Evolutionary conservation across 2,113 vertebrate species (phyloP).

Genomic region (Phrynosoma blainvillii): DNA sequence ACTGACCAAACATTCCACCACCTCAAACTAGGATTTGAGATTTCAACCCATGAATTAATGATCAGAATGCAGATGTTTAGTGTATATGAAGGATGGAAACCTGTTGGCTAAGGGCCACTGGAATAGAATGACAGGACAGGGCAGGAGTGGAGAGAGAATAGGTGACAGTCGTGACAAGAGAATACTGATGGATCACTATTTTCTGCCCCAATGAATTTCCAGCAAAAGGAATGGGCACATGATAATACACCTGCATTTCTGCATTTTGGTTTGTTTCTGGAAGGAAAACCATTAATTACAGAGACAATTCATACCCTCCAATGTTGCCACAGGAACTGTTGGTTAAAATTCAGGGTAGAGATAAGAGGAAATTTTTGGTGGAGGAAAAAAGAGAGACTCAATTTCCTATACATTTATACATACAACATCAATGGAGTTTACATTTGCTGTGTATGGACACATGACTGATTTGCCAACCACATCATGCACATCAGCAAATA

Average conservation of each 20-base stretch:
- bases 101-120: conserved; percentile 54
- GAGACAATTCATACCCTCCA: conserved; percentile 41
- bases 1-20: conserved; percentile 69
- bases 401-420: neutral
- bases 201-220: conserved; percentile 69
- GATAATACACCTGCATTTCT: conserved; percentile 52
- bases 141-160: neutral
- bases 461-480: neutral
- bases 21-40: conserved; percentile 68
- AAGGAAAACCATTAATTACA: conserved; percentile 41
- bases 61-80: conserved; percentile 78
- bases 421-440: neutral
- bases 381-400: neutral
- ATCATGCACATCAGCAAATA: conserved; percentile 16
- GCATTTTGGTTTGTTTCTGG: neutral
- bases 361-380: neutral
- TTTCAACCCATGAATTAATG: conserved; percentile 80
- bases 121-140: neutral
- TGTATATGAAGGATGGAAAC: conserved; percentile 75
- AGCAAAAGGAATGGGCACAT: conserved; percentile 72
- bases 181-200: conserved; percentile 75
- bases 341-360: neutral
- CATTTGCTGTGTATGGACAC: too few species aligned
- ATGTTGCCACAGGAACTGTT: neutral
- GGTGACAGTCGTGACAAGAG: conserved; percentile 1